A percentile compares a stretch with the other conserved stretches of the same genome.
These are phyloP conservation scores for Ceyx cyanopectus DNA, from an alignment of 2,113 vertebrate genomes.

Conservation along the genomic window DNA sequence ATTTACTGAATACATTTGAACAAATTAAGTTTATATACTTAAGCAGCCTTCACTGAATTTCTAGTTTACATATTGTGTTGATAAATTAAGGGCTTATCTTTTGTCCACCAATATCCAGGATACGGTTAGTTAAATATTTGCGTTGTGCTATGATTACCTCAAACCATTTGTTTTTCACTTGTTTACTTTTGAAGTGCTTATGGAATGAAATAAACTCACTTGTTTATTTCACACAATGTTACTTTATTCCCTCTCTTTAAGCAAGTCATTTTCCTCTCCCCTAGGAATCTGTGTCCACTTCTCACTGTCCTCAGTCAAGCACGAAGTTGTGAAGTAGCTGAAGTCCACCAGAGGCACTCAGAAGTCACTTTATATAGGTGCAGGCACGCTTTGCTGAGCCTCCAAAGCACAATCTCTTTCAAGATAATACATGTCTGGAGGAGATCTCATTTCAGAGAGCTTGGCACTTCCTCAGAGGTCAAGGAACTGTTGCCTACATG, in stretches of 20 bases:
- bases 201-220: not conserved
- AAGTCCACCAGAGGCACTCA: not conserved
- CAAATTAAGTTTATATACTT: constrained; percentile 1
- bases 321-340: not conserved
- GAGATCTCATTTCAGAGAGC: not conserved
- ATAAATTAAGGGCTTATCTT: constrained; percentile 39
- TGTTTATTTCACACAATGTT: rapidly evolving
- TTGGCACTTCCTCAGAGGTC: not conserved
- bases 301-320: not conserved
- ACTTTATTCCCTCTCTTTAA: not conserved
- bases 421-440: not conserved
- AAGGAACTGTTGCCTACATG: not conserved
- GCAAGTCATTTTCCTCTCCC: not conserved
- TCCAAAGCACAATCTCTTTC: not conserved
- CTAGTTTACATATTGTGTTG: constrained; percentile 45
- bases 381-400: not conserved
- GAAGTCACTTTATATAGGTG: not conserved
- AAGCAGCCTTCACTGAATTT: constrained; percentile 47
- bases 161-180: constrained; percentile 20
- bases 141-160: not conserved
- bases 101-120: constrained; percentile 10
- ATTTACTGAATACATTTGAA: constrained; percentile 47
- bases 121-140: constrained; percentile 39
- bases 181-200: constrained; percentile 25
- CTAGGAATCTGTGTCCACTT: not conserved